Evolutionary conservation across 2,797 vertebrate genomes (phyloP), one percentile per base, ranked within the genome.

Genomic region (Acropternis orthonyx): DNA sequence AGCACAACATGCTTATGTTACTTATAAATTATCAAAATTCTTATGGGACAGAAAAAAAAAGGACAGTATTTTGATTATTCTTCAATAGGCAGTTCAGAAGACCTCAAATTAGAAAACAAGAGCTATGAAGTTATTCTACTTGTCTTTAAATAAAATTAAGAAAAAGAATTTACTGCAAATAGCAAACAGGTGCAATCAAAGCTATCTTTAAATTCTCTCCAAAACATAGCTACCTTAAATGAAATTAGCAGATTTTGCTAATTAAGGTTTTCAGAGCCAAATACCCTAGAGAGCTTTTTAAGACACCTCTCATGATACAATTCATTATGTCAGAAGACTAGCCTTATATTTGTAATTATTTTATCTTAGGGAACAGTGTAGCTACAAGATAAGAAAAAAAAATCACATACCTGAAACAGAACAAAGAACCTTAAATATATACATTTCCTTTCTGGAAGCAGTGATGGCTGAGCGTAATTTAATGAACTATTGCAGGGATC

Each of bases 301-400:
- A 88, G 58, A 83, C 7, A 58, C 19, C 3, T 54, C 78, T 89
- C 21, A 30, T 62, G 30, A 58, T 63, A 41, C 13, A 65, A 22
- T 32, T 67, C 7, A 5, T 54, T n/a, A 89, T 73, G 32, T 59
- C 51, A 78, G 58, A 95, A 90, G 67, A 54, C 7, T 26, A 85
- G 37, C 28, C 51, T 93, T 82, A 52, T 71, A 22, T 28, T 87
- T 44, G 8, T 39, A 69, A 83, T 83, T 89, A 71, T 86, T 95
- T 85, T 94, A 88, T 88, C 89, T 86, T 78, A n/a, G 48, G 43
- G 19, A 94, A 96, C 88, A 79, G 79, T 85, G 91, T 55, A 84
- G 48, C 36, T 73, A 93, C 46, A 92, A 91, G 91, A 93, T 89
- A 95, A 95, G 74, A 66, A 66, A 72, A 83, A 72, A 83, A 68